Evolutionary conservation across 2,888 invertebrate species (phyloP), one percentile per base, ranked within the genome.

Genomic region (Neria commutata): DNA sequence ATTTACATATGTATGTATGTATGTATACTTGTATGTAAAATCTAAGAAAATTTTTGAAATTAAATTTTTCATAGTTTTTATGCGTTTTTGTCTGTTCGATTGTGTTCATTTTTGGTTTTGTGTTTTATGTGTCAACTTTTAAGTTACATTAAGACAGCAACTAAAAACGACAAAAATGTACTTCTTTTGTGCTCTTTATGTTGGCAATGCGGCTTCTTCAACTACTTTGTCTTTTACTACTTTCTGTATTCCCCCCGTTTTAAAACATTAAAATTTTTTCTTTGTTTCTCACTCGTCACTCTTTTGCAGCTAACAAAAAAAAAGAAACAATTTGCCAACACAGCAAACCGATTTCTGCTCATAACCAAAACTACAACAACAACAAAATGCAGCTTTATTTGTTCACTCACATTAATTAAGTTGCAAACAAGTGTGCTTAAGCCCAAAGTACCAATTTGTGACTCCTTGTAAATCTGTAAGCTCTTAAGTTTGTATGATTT

Each of bases 331-430:
- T 33, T 54, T 54, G 47, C 59, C 53, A 60, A 48, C 24, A 49
- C 48, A 37, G 54, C 25, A 52, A 34, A 48, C 25, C 56, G 61
- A 58, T 37, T 58, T 57, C 11, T 56, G 45, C 52, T 54, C 16
- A 63, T 51, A 46, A 54, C n/a, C n/a, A n/a, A n/a, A n/a, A n/a
- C n/a, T n/a, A n/a, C n/a, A n/a, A n/a, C n/a, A n/a, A n/a, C n/a
- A n/a, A n/a, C n/a, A n/a, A n/a, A n/a, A n/a, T n/a, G n/a, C n/a
- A 54, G 68, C 68, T 68, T 69, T 67, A 63, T 65, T 68, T 68
- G 63, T 69, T 67, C 62, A 65, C 65, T 26, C 45, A 54, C 46
- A 21, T n/a, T n/a, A n/a, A n/a, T n/a, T n/a, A 54, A 54, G 33
- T 46, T 59, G 26, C 46, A 56, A 11, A 67, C 67, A 56, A 57